Evolutionary conservation across 1,140 invertebrate species (phyloP).

Genomic region (Macrobrachium rosenbergii): DNA sequence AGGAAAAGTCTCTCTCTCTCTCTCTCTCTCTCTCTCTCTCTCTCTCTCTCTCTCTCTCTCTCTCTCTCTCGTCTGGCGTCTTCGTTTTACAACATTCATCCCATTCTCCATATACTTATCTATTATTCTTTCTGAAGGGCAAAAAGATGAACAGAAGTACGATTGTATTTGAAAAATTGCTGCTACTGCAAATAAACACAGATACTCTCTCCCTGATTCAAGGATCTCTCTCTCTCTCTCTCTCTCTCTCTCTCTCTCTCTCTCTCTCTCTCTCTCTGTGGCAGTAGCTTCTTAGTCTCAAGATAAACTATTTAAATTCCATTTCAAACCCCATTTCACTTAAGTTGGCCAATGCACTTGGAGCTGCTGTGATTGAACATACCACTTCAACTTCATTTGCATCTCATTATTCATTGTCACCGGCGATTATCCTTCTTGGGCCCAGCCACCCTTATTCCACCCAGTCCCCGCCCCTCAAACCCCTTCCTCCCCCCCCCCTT

Average conservation of each 20-base stretch:
- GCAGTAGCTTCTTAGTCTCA: background rate
- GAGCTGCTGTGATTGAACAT: constrained; percentile 14
- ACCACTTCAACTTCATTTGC: constrained; percentile 21
- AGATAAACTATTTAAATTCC: constrained; percentile 16
- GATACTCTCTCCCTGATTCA: too few relatives aligned
- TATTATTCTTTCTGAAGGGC: too few relatives aligned
- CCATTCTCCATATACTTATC: too few relatives aligned
- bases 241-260: background rate
- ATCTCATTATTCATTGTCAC: constrained; percentile 28
- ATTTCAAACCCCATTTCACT: constrained; percentile 19
- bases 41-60: too few relatives aligned
- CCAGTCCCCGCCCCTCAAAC: too few relatives aligned
- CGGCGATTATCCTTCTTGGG: constrained; percentile 2
- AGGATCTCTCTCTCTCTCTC: background rate
- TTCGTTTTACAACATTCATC: too few relatives aligned
- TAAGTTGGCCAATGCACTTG: constrained; percentile 12
- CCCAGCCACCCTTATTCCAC: background rate
- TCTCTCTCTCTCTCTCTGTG: constrained; percentile 5
- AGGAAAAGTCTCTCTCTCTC: too few relatives aligned
- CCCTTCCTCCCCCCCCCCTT: background rate
- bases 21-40: too few relatives aligned
- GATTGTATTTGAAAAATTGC: too few relatives aligned
- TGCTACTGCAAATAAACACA: too few relatives aligned
- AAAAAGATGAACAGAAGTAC: too few relatives aligned
- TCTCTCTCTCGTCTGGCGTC: too few relatives aligned